Evolutionary conservation across 2,888 invertebrate species (phyloP), one percentile per base, ranked within the genome.

Genomic region (Choristoneura rosaceana): DNA sequence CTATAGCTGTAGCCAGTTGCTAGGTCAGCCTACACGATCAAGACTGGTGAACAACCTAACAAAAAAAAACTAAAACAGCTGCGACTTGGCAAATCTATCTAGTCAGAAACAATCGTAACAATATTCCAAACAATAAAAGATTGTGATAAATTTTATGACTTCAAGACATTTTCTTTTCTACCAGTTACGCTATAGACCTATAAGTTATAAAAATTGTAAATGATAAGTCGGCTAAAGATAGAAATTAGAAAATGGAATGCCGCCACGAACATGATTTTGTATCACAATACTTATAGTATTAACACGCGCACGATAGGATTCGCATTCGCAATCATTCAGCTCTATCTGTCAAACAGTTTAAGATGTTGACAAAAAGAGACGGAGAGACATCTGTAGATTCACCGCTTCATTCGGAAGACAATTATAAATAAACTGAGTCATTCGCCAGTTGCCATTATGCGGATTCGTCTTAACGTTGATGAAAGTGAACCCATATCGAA

Each of bases 21-120:
- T 59, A 73, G 50, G 68, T 43, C 68, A 52, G n/a, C 63, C 64
- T 52, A 69, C 68, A 50, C 50, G 33, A 5, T 52, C 12, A 67
- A 17, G 10, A 25, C 17, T 33, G 60, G 67, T 71, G 67, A 68
- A 63, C 55, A 58, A 71, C 62, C 58, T 68, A 58, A 63, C 66
- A 15, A 55, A 25, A 55, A 25, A 55, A 55, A 55, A 17, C 25
- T 25, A 7, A 17, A 55, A 10, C 55, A 55, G 25, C 55, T 55
- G 55, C 25, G 17, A 55, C 4, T n/a, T 55, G 47, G n/a, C 55
- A 8, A 25, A 25, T 55, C 12, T 55, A 25, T 55, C 12, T 34
- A 55, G 47, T 60, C 70, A 50, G 65, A 41, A 65, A 59, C 15
- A 41, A 70, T 64, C n/a, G 63, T 25, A 38, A 4, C 38, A 2